Percentiles rank a stretch among this genome's conserved stretches.
These are phyloP conservation scores for Falco peregrinus DNA, from an alignment of 2,797 vertebrate species.

Conservation along the genomic window DNA sequence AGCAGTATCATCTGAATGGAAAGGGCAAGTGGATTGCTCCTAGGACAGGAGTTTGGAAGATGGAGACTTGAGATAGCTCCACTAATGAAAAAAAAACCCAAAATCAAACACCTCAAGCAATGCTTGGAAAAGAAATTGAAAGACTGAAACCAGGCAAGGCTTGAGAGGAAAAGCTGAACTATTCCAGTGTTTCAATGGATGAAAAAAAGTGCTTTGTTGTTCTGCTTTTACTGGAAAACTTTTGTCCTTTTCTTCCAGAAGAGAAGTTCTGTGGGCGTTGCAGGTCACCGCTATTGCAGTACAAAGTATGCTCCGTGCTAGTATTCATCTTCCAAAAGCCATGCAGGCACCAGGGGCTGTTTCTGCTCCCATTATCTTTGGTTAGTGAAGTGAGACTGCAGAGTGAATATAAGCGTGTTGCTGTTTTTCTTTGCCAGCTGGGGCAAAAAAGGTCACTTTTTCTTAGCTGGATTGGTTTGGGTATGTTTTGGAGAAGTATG, in stretches of 20 bases:
- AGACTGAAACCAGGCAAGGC: background rate
- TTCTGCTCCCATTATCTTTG: constrained; percentile 42
- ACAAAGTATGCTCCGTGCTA: background rate
- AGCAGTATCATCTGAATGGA: background rate
- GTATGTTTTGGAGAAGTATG: background rate
- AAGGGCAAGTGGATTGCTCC: background rate
- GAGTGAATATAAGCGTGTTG: background rate
- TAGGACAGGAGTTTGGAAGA: background rate
- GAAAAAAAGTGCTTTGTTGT: background rate
- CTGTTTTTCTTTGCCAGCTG: background rate
- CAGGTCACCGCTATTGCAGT: background rate
- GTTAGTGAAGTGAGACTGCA: constrained; percentile 31
- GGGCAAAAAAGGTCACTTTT: background rate
- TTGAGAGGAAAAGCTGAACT: background rate
- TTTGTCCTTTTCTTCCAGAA: background rate
- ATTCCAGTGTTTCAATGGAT: background rate
- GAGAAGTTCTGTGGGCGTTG: background rate
- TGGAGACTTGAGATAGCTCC: background rate
- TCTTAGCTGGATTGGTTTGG: background rate
- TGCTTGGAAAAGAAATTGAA: background rate
- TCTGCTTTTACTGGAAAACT: background rate
- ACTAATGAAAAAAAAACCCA: background rate
- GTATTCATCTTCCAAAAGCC: background rate
- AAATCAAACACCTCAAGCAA: background rate
- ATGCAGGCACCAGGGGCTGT: background rate